Percentiles rank a stretch among this genome's conserved stretches.
These are phyloP conservation scores for Etheostoma cragini DNA, from an alignment of 2,113 vertebrate genomes.

Conservation along the genomic window DNA sequence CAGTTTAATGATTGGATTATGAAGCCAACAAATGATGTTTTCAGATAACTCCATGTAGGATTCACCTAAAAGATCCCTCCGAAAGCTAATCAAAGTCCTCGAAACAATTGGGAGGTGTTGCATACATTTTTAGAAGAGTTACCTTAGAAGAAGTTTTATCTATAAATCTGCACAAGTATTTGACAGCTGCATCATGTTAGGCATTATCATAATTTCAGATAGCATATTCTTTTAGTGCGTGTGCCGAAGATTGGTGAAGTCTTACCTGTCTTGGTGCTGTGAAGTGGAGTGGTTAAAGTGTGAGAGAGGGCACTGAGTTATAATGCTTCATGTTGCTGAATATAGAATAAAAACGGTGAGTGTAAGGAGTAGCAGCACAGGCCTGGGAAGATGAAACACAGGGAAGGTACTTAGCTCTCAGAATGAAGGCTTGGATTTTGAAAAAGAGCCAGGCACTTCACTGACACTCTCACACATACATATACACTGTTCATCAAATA, in stretches of 20 bases:
- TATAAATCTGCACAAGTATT: background rate
- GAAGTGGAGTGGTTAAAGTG: background rate
- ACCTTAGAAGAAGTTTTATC: background rate
- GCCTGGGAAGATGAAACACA: background rate
- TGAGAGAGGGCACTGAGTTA: background rate
- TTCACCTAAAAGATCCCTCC: background rate
- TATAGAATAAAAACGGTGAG: background rate
- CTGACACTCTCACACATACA: background rate
- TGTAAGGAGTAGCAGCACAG: background rate
- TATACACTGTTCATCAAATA: constrained; percentile 13
- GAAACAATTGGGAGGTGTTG: background rate
- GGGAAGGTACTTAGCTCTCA: background rate
- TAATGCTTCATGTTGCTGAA: background rate
- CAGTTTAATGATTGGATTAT: background rate
- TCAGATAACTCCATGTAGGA: background rate
- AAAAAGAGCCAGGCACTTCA: background rate
- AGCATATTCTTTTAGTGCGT: background rate
- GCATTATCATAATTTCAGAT: background rate
- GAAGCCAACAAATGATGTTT: background rate
- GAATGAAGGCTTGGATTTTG: constrained; percentile 2
- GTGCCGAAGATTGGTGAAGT: background rate
- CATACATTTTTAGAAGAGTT: background rate
- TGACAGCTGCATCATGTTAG: background rate
- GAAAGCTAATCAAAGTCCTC: background rate
- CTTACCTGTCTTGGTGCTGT: background rate